Percentiles rank a stretch among this genome's conserved stretches.
Conservation (phyloP, 1,140 invertebrate species). For the Diprion similis region DNA sequence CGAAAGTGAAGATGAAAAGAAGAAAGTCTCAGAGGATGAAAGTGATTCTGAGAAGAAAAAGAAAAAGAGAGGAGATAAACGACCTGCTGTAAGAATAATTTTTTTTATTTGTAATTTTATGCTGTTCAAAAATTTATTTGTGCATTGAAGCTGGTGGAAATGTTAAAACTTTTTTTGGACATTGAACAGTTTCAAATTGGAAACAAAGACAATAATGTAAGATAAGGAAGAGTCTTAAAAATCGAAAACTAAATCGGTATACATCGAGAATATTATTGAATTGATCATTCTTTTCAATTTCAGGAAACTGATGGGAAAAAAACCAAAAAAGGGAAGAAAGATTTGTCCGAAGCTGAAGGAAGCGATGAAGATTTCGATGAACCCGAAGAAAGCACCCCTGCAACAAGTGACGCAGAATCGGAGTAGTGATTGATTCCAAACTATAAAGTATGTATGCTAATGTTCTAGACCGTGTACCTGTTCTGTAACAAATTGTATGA, state of each 20-base stretch:
- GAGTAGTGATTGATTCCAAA: conserved; percentile 50
- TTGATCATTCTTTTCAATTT: background rate
- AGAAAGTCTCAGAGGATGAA: conserved; percentile 27
- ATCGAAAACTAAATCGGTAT: no score
- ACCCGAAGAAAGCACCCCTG: conserved; percentile 53
- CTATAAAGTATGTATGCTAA: background rate
- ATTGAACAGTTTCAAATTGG: background rate
- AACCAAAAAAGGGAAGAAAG: conserved; percentile 39
- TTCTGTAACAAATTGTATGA: background rate
- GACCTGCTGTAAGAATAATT: conserved; percentile 18
- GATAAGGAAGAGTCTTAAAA: no score
- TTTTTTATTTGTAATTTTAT: no score
- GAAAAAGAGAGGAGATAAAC: conserved; percentile 40
- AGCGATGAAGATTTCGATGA: conserved; percentile 53
- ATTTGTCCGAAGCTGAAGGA: conserved; percentile 50
- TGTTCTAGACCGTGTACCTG: background rate
- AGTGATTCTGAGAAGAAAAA: conserved; percentile 43
- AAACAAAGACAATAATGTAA: no score
- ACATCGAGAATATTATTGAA: background rate
- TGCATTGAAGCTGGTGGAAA: no score
- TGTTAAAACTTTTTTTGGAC: no score
- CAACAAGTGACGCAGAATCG: conserved; percentile 55
- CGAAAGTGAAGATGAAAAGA: conserved; percentile 43
- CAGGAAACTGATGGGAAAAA: conserved; percentile 27
- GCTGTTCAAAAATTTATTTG: no score